These are phyloP conservation scores for Tenthredo scrophulariae DNA, from an alignment of 2,888 invertebrate species.

Conservation along the genomic window DNA sequence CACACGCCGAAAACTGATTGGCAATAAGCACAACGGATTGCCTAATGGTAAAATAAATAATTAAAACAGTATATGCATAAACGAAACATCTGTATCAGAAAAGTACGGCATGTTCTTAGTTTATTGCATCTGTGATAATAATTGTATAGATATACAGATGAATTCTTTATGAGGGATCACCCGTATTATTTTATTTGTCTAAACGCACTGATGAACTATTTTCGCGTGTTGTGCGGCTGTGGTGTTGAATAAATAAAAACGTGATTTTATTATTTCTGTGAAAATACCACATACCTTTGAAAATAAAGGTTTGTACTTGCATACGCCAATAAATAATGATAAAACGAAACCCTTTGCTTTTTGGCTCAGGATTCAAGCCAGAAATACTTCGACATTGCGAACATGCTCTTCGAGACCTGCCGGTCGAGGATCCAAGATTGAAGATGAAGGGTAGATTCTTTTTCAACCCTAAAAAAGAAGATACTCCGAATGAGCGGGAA, in stretches of 20 bases:
- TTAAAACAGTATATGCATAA: background rate
- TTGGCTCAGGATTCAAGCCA: slow-evolving; percentile 73
- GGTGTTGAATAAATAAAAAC: slow-evolving; percentile 38
- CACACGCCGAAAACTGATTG: background rate
- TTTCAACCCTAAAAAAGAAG: slow-evolving; percentile 69
- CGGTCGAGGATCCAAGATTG: slow-evolving; percentile 73
- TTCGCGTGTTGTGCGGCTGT: slow-evolving; percentile 37
- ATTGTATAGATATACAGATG: slow-evolving; percentile 16
- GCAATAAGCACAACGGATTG: background rate
- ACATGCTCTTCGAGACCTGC: slow-evolving; percentile 73
- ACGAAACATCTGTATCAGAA: slow-evolving; percentile 14
- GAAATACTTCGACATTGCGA: slow-evolving; percentile 75
- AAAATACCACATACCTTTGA: background rate
- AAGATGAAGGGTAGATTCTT: slow-evolving; percentile 76
- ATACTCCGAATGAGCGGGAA: slow-evolving; percentile 58
- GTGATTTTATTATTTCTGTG: slow-evolving; percentile 33
- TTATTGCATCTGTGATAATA: slow-evolving; percentile 24
- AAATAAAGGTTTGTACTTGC: background rate
- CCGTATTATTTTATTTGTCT: slow-evolving; percentile 19
- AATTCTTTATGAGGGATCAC: background rate
- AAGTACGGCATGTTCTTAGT: slow-evolving; percentile 10
- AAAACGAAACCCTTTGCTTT: slow-evolving; percentile 53
- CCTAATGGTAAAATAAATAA: background rate
- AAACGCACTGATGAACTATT: background rate
- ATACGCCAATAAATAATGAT: slow-evolving; percentile 3